Conservation (phyloP, 2,888 invertebrate species). For the Synergus japonicus region DNA sequence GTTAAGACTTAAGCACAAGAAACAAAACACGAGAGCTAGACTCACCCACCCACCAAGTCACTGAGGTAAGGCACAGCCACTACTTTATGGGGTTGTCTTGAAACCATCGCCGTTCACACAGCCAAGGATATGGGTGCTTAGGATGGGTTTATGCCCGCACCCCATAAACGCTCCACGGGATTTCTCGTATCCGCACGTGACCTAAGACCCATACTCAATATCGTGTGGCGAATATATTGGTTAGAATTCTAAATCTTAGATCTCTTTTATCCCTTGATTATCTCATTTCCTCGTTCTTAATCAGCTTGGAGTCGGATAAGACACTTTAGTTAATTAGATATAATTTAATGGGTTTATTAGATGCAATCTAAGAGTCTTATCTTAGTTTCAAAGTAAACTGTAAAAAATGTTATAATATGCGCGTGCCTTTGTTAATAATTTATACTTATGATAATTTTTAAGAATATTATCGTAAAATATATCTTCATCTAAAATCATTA, state of each 20-base stretch:
- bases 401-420: too few relatives aligned
- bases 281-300: slow-evolving; percentile 37
- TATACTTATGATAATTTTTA: too few relatives aligned
- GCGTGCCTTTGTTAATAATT: too few relatives aligned
- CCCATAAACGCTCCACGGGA: slow-evolving; percentile 42
- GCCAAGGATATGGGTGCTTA: slow-evolving; percentile 16
- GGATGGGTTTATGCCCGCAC: slow-evolving; percentile 38
- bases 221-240: slow-evolving; percentile 39
- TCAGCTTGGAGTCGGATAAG: neutral
- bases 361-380: neutral
- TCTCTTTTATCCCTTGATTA: slow-evolving; percentile 13
- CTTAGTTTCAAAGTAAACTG: neutral
- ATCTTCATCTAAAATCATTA: too few relatives aligned
- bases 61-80: neutral
- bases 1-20: slow-evolving; percentile 21
- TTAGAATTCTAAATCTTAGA: slow-evolving; percentile 22
- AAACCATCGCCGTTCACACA: slow-evolving; percentile 34
- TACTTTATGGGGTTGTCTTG: slow-evolving; percentile 39
- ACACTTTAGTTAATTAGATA: slow-evolving; percentile 18
- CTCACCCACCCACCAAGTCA: slow-evolving; percentile 32
- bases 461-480: too few relatives aligned
- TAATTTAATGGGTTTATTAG: slow-evolving; percentile 26
- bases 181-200: slow-evolving; percentile 37
- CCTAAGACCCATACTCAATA: slow-evolving; percentile 35
- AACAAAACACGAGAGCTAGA: slow-evolving; percentile 21